Evolutionary conservation across 2,113 vertebrate species (phyloP), one percentile per base, ranked within the genome.

Genomic region (Castor canadensis): DNA sequence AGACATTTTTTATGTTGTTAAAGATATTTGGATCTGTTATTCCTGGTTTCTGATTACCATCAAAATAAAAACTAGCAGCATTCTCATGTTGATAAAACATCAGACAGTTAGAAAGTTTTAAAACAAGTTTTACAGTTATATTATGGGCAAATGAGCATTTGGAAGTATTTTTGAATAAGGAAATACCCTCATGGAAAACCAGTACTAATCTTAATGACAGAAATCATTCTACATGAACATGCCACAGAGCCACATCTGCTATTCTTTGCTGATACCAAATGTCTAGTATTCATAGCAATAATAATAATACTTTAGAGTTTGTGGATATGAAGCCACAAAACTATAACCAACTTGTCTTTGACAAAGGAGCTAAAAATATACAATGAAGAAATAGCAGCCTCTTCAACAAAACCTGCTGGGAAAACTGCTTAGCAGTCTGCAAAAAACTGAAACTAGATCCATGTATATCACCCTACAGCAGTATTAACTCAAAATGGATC

Each of bases 241-340:
- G 3, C 0, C 30, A 6, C 26, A 40, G 6, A 69, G 0, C 11
- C 6, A 40, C 5, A 32, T 49, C 2, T 75, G 24, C 7, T 35
- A 13, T 28, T 26, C 4, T 20, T 92, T 69, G 20, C 1, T 40
- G 3, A 8, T 43, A 10, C 13, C 7, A 6, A 60, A 35, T 60
- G 45, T 45, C 13, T 35, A 47, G 45, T 5, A 16, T 81, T 54
- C 62, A n/a, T 11, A 82, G 19, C 30, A 71, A 75, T 0, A 1
- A 13, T 20, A 52, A 28, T 43, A 69, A 45, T 47, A 5, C 16
- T 60, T 26, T n/a, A n/a, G n/a, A n/a, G n/a, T n/a, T n/a, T n/a
- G n/a, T n/a, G n/a, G n/a, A n/a, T n/a, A n/a, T n/a, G n/a, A n/a
- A n/a, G n/a, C n/a, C n/a, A n/a, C n/a, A n/a, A n/a, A n/a, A n/a